Evolutionary conservation across 2,888 invertebrate species (phyloP).

Genomic region (Stenoptilia bipunctidactyla): DNA sequence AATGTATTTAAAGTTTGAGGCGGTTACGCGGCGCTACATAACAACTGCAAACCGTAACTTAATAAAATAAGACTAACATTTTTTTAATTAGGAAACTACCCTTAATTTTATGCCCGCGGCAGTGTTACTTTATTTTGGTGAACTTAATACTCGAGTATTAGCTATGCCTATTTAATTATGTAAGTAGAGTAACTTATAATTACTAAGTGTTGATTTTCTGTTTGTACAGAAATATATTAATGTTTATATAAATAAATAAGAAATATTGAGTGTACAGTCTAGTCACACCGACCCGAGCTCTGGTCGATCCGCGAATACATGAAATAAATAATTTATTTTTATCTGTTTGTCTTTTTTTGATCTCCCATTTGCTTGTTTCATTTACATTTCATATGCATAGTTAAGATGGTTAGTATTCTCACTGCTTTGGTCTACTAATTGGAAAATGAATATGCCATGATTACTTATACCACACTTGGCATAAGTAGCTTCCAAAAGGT

Average conservation of each 20-base stretch:
- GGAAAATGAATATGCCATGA: no score
- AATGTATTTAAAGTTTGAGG: conserved; percentile 11
- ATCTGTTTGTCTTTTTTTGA: no score
- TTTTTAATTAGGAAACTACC: conserved; percentile 51
- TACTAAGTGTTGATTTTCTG: conserved; percentile 67
- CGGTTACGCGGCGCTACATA: conserved; percentile 34
- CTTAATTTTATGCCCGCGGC: conserved; percentile 46
- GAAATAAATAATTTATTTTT: conserved; percentile 68
- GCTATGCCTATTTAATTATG: conserved; percentile 58
- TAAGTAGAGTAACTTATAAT: conserved; percentile 53
- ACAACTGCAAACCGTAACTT: conserved; percentile 29
- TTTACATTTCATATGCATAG: no score
- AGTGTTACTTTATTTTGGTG: conserved; percentile 64
- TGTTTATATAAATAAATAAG: conserved; percentile 52
- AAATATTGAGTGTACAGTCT: conserved; percentile 68
- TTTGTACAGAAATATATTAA: conserved; percentile 58
- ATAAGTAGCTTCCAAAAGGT: no score
- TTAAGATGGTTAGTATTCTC: no score
- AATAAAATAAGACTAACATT: conserved; percentile 60
- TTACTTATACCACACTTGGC: no score
- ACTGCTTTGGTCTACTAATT: no score
- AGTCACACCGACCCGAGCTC: conserved; percentile 65
- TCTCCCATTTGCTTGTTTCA: no score
- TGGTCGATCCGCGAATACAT: conserved; percentile 51
- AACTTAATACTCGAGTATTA: conserved; percentile 70